Evolutionary conservation across 2,113 vertebrate genomes (phyloP).

Genomic region (Erythrocebus patas): DNA sequence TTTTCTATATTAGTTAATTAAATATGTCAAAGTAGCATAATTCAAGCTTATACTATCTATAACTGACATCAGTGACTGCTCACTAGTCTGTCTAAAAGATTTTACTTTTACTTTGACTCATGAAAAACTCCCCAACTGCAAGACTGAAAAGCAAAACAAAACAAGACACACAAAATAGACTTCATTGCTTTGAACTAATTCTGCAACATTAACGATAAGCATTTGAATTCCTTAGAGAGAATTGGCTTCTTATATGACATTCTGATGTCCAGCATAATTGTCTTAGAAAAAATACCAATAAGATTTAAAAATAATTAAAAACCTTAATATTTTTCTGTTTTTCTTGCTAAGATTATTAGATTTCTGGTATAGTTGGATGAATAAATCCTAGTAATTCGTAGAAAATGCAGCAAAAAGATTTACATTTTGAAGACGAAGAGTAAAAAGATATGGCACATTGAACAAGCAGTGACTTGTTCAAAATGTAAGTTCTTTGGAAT

Average conservation of each 20-base stretch:
- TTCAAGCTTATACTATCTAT: neutral
- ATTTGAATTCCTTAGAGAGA: neutral
- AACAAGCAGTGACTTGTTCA: slow-evolving; percentile 58
- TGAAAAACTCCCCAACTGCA: neutral
- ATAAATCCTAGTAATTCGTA: slow-evolving; percentile 46
- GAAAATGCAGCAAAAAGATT: slow-evolving; percentile 42
- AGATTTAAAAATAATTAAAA: neutral
- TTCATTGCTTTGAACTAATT: neutral
- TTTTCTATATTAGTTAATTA: neutral
- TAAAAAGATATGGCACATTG: slow-evolving; percentile 52
- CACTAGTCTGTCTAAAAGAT: neutral
- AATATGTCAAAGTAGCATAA: neutral
- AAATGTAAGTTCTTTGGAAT: slow-evolving; percentile 59
- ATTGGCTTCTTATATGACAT: neutral
- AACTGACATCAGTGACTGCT: neutral
- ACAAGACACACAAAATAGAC: neutral
- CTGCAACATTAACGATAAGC: neutral
- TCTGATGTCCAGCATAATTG: neutral
- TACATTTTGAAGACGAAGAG: slow-evolving; percentile 29
- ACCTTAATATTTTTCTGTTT: neutral
- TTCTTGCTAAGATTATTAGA: slow-evolving; percentile 30
- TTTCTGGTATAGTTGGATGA: slow-evolving; percentile 43
- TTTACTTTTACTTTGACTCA: neutral
- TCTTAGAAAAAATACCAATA: neutral
- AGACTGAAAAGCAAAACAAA: neutral